phyloP scores from a whole-genome alignment of 1,140 invertebrate genomes.

The Heliconius himera region DNA sequence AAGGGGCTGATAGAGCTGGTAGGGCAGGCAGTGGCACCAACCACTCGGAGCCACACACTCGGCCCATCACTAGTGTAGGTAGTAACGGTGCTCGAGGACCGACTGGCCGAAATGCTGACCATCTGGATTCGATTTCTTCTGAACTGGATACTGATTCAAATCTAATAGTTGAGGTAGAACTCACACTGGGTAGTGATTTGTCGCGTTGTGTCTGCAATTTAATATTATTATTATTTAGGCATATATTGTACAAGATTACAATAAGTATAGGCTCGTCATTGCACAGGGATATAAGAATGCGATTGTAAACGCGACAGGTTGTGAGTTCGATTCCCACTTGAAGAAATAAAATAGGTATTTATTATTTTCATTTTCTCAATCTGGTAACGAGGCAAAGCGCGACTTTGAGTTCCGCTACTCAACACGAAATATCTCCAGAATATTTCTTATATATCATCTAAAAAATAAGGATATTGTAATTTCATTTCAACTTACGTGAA shows the following conservation, averaged over 20 bases:
- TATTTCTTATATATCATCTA: too few relatives aligned
- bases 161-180: slow-evolving; percentile 39
- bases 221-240: neutral
- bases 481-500: slow-evolving; percentile 56
- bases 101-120: slow-evolving; percentile 75
- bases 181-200: slow-evolving; percentile 42
- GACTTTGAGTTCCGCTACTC: too few relatives aligned
- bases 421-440: too few relatives aligned
- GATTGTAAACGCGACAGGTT: too few relatives aligned
- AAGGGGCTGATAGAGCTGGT: slow-evolving; percentile 60
- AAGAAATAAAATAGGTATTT: too few relatives aligned
- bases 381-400: too few relatives aligned
- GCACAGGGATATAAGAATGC: too few relatives aligned
- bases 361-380: too few relatives aligned
- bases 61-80: slow-evolving; percentile 70
- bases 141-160: slow-evolving; percentile 68
- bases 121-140: slow-evolving; percentile 60
- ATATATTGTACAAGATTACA: neutral
- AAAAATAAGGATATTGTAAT: too few relatives aligned
- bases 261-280: neutral
- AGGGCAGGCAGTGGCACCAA: slow-evolving; percentile 67
- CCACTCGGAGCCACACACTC: slow-evolving; percentile 76
- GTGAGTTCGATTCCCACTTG: too few relatives aligned
- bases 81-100: slow-evolving; percentile 64
- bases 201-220: slow-evolving; percentile 54